Percentiles rank a stretch among this genome's conserved stretches.
Evolutionary conservation across 2,888 invertebrate species (phyloP).

Genomic region (Rhagonycha lutea): DNA sequence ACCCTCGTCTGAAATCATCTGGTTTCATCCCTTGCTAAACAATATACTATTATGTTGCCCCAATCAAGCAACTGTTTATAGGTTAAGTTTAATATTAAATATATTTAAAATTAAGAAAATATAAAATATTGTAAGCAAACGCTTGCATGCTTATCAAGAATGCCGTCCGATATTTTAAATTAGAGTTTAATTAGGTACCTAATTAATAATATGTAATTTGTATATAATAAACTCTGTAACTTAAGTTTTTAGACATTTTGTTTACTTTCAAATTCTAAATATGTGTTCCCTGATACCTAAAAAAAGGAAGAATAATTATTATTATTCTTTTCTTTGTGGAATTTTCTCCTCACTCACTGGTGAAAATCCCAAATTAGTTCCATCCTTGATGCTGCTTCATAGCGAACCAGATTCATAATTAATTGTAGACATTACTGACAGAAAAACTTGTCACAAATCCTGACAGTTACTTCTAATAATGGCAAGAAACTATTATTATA

Average conservation of each 20-base stretch:
- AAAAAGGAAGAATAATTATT: too few species aligned
- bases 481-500: constrained; percentile 2
- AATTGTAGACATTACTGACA: background rate
- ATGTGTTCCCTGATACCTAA: too few species aligned
- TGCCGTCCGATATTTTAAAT: constrained; percentile 21
- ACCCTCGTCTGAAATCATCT: too few species aligned
- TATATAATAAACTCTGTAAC: background rate
- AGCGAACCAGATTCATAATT: background rate
- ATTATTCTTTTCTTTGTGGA: too few species aligned
- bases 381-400: background rate
- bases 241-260: background rate
- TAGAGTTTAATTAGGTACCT: background rate
- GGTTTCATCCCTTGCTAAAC: too few species aligned
- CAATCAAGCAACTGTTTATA: background rate
- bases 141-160: constrained; percentile 24
- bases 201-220: background rate
- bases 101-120: background rate
- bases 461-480: constrained; percentile 1
- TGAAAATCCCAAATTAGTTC: background rate
- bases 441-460: background rate
- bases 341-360: too few species aligned
- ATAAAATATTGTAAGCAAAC: background rate
- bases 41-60: background rate
- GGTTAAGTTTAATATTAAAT: background rate
- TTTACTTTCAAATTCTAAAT: background rate